Evolutionary conservation across 2,113 vertebrate genomes (phyloP).

Genomic region (Alosa alosa): DNA sequence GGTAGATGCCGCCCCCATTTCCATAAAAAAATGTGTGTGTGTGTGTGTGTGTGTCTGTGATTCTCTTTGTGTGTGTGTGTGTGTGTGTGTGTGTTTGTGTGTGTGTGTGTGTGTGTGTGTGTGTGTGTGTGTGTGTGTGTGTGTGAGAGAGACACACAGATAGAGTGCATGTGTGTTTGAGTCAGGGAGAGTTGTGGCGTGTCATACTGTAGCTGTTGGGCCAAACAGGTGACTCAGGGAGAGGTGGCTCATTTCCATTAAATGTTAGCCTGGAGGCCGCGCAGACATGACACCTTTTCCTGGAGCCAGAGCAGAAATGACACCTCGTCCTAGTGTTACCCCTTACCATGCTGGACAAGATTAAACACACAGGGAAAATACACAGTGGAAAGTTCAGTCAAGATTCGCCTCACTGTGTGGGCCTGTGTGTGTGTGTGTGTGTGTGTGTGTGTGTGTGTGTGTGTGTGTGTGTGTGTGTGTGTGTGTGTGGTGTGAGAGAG

Average conservation of each 20-base stretch:
- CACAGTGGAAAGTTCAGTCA: not conserved
- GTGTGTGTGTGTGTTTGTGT: not conserved
- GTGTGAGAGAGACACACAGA: no score
- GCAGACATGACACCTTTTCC: not conserved
- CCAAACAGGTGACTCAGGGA: not conserved
- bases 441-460: not conserved
- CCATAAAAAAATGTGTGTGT: not conserved
- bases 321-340: not conserved
- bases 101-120: not conserved
- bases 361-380: not conserved
- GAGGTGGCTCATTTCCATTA: not conserved
- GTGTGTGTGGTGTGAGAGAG: no score
- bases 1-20: no score
- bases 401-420: not conserved
- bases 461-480: no score
- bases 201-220: not conserved
- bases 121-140: no score
- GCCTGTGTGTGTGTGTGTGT: no score
- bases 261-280: not conserved
- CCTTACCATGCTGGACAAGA: not conserved
- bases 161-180: not conserved
- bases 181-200: not conserved
- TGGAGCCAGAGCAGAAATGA: not conserved
- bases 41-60: not conserved
- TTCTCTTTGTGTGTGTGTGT: not conserved